phyloP scores from a whole-genome alignment of 2,888 invertebrate species.

The Leptinotarsa haldemani region DNA sequence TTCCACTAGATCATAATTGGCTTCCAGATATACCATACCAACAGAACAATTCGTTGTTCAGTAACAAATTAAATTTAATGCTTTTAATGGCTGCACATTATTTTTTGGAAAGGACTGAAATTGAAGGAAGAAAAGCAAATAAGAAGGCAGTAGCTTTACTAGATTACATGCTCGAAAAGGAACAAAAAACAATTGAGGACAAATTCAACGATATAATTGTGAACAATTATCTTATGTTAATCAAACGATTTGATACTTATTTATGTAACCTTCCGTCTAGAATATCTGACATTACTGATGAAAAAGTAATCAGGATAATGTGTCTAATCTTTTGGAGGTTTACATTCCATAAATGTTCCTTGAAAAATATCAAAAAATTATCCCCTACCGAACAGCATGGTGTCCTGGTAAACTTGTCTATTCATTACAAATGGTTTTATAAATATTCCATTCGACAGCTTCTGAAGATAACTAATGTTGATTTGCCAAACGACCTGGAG shows the following conservation, averaged over 20 bases:
- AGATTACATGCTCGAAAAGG: constrained; percentile 65
- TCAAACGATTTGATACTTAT: constrained; percentile 66
- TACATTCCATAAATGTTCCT: constrained; percentile 61
- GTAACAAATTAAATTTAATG: constrained; percentile 45
- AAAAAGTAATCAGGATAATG: constrained; percentile 62
- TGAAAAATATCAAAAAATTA: constrained; percentile 52
- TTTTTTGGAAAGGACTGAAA: constrained; percentile 35
- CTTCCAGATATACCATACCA: constrained; percentile 50
- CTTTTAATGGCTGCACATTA: constrained; percentile 43
- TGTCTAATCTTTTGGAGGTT: constrained; percentile 64
- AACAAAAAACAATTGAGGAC: constrained; percentile 65
- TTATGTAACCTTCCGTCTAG: constrained; percentile 61
- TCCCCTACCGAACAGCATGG: constrained; percentile 61
- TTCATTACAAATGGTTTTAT: constrained; percentile 81
- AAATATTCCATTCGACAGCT: constrained; percentile 70
- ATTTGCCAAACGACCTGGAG: constrained; percentile 43
- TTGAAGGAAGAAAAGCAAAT: constrained; percentile 39
- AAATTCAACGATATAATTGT: constrained; percentile 70
- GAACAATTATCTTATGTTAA: constrained; percentile 68
- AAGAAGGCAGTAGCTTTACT: constrained; percentile 64
- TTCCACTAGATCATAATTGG: constrained; percentile 61
- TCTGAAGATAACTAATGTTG: constrained; percentile 40
- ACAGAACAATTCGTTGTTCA: constrained; percentile 20
- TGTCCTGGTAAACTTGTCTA: constrained; percentile 71
- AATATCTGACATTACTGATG: constrained; percentile 60